Percentiles rank a stretch among this genome's conserved stretches.
Conservation (phyloP, 2,113 vertebrate genomes). For the Macaca nemestrina region DNA sequence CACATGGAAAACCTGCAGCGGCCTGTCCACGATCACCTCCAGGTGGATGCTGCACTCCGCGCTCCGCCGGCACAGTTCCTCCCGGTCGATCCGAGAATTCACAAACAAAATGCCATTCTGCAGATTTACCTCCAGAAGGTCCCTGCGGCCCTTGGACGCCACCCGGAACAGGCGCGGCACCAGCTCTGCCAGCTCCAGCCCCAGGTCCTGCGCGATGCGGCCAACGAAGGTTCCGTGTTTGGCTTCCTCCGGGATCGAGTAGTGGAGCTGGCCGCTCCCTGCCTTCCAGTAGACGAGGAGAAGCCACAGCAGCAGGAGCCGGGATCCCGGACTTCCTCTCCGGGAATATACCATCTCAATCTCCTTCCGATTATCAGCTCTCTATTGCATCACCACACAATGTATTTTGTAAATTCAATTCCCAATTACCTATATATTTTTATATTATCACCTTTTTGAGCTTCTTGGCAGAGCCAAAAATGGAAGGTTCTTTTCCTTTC, state of each 20-base stretch:
- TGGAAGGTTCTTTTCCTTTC: constrained; percentile 45
- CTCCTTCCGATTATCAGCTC: not conserved
- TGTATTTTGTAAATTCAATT: not conserved
- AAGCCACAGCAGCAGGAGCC: constrained; percentile 55
- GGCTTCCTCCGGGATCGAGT: constrained; percentile 84
- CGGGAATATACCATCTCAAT: constrained; percentile 67
- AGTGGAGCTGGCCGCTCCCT: constrained; percentile 74
- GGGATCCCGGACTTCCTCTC: not conserved
- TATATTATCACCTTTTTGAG: not conserved
- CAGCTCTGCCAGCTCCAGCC: constrained; percentile 79
- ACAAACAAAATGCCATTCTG: constrained; percentile 75
- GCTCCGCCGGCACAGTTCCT: constrained; percentile 84
- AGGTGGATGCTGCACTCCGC: constrained; percentile 86
- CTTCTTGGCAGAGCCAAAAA: not conserved
- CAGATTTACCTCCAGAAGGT: constrained; percentile 80
- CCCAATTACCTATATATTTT: not conserved
- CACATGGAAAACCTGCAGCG: constrained; percentile 87
- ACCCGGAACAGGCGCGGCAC: constrained; percentile 70
- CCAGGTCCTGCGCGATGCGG: constrained; percentile 81
- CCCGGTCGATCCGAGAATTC: constrained; percentile 81
- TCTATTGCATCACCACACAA: not conserved
- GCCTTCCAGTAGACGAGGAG: constrained; percentile 37
- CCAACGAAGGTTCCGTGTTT: constrained; percentile 82
- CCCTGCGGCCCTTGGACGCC: constrained; percentile 53
- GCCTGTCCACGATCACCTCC: constrained; percentile 82